phyloP scores from a whole-genome alignment of 2,888 invertebrate genomes.

The Eucera pruinosa region DNA sequence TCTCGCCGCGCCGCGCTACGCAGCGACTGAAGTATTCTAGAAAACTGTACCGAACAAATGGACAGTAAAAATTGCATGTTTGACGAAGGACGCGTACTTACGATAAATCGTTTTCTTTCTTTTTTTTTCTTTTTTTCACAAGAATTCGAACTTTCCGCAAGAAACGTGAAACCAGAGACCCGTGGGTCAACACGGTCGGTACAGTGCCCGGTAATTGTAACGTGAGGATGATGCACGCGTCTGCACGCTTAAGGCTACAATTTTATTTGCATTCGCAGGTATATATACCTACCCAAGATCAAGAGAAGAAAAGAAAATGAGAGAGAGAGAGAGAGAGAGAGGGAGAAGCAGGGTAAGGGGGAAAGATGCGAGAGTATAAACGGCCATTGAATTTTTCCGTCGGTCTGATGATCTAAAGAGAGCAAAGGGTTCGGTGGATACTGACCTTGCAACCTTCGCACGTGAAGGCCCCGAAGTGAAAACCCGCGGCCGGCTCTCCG shows the following conservation, averaged over 20 bases:
- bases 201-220: constrained; percentile 35
- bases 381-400: constrained; percentile 43
- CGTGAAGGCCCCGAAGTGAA: constrained; percentile 82
- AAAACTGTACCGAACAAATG: neutral
- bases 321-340: neutral
- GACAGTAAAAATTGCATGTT: neutral
- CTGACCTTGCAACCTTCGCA: constrained; percentile 83
- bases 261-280: constrained; percentile 44
- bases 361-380: constrained; percentile 26
- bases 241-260: constrained; percentile 38
- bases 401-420: constrained; percentile 41
- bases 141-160: constrained; percentile 18
- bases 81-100: neutral
- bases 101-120: no score
- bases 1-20: no score
- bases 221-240: constrained; percentile 41
- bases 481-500: constrained; percentile 83
- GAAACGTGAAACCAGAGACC: constrained; percentile 21
- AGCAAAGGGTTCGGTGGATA: constrained; percentile 55
- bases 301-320: neutral
- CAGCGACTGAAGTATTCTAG: neutral
- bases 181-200: constrained; percentile 14
- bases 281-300: neutral
- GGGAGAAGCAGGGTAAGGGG: neutral
- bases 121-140: no score